Base-by-base conservation (phyloP, 2,888 invertebrate species). In the Aporophyla nigra region DNA sequence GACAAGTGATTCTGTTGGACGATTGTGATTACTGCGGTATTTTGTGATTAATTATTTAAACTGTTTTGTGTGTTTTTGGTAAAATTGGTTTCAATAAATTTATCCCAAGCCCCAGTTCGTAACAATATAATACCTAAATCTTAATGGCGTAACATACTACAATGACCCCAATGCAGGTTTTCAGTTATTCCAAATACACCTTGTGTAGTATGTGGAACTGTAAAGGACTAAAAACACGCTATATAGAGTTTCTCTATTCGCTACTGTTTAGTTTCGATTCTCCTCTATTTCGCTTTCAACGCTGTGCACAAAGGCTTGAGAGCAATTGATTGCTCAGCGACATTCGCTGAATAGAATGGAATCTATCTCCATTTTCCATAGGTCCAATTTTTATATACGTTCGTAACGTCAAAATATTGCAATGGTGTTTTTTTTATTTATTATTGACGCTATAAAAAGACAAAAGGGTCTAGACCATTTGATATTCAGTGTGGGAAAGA, bases 261-360 rank as follows among this genome's bases (percentile, higher is more conserved):
- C 14, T 14, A n/a, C 6, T 71, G 78, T 78, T 78, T 78, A 49
- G 53, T 80, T 78, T 80, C 74, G 2, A 80, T 78, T 66, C 59
- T 49, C 49, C 61, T 65, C 53, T 78, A 53, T 73, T 80, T n/a
- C 16, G 54, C 19, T 74, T 73, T 61, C 53, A 40, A 49, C 40
- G 6, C 53, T 65, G 33, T 21, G 21, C 33, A 19, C n/a, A 43
- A 49, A 70, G 54, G 62, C 71, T 56, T 79, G 27, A 16, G n/a
- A 63, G 43, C 33, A 51, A 71, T 58, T 71, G 19, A 59, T 65
- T 79, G 24, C 2, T 9, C 7, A 9, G 46, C 43, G n/a, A 16
- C 16, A 56, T 43, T 59, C 12, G 14, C 14, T 27, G 24, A 56
- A 63, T 40, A 46, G 14, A 59, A 12, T 9, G 21, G 0, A 46